Evolutionary conservation across 2,888 invertebrate genomes (phyloP), one percentile per base, ranked within the genome.

Genomic region (Xestobium rufovillosum): DNA sequence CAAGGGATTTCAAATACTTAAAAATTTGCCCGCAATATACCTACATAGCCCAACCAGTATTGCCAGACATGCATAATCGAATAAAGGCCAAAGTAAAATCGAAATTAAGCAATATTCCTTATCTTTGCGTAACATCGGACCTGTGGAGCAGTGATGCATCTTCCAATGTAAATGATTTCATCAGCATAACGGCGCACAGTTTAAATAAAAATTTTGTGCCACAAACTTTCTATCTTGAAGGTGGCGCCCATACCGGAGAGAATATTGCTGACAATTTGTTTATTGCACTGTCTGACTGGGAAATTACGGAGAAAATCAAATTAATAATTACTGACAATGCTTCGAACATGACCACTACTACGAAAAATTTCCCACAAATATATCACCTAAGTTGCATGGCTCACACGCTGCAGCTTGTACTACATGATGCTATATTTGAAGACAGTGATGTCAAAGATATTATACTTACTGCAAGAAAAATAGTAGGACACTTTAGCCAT

Each of bases 241-340:
- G 33, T 38, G 26, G n/a, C 6, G n/a, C 26, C 14, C 47, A 49
- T 37, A 44, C 44, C 36, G 42, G 43, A 39, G 47, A 48, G 43
- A 41, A 44, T 41, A 44, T 45, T 31, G 47, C 44, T 44, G 29
- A 47, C 19, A 17, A 30, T 9, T 11, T 35, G n/a, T 35, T 9
- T 2, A 15, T n/a, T 2, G 9, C 44, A 38, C 36, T 32, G 41
- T 35, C 34, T 17, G 17, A 46, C 37, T 47, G 39, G 46, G 34
- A 19, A 32, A 44, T 48, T 39, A 34, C 42, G 36, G 38, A 45
- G 41, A 48, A 49, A 43, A 42, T 47, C 39, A 41, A 34, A 46
- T 44, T 36, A 39, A 45, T 44, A 40, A 44, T 51, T 36, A 50
- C 40, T 36, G 49, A 52, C 44, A 52, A 52, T 35, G 49, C 52